Conservation (phyloP, 2,888 invertebrate species). For the Drosophila quinaria region DNA sequence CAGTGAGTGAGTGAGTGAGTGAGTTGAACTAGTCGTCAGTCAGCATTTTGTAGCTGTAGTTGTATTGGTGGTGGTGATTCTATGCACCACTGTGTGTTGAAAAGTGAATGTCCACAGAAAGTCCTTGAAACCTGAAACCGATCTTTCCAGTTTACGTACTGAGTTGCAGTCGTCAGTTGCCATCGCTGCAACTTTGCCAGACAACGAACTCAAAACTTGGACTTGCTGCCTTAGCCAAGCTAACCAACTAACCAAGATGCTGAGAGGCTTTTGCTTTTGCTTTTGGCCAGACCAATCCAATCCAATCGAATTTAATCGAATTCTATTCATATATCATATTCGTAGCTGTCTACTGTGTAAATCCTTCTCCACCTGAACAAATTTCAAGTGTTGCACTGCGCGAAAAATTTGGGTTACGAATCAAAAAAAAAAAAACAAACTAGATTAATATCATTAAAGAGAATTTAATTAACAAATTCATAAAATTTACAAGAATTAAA, state of each 20-base stretch:
- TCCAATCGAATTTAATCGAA: conserved; percentile 50
- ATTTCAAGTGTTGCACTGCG: conserved; percentile 38
- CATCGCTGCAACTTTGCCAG: conserved; percentile 40
- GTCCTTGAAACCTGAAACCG: conserved; percentile 86
- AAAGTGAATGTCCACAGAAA: conserved; percentile 86
- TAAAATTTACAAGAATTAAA: too few relatives aligned
- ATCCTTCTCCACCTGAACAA: conserved; percentile 55
- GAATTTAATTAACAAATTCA: background rate
- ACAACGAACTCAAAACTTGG: conserved; percentile 63
- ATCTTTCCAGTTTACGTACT: conserved; percentile 84
- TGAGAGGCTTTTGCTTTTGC: conserved; percentile 25
- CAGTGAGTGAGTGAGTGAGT: too few relatives aligned
- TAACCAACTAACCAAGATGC: conserved; percentile 21
- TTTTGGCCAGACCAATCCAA: conserved; percentile 33
- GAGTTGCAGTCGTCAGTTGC: conserved; percentile 52
- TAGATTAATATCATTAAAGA: background rate
- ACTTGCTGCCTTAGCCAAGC: conserved; percentile 33
- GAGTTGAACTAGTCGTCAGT: conserved; percentile 46
- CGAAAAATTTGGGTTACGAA: conserved; percentile 2
- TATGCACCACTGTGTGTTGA: conserved; percentile 54
- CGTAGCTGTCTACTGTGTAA: conserved; percentile 27
- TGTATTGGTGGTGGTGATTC: conserved; percentile 26
- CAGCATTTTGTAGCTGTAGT: conserved; percentile 28
- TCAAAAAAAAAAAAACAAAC: background rate
- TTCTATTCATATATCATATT: conserved; percentile 23